Evolutionary conservation across 2,797 vertebrate genomes (phyloP), one percentile per base, ranked within the genome.

Genomic region (Lacerta bilineata): DNA sequence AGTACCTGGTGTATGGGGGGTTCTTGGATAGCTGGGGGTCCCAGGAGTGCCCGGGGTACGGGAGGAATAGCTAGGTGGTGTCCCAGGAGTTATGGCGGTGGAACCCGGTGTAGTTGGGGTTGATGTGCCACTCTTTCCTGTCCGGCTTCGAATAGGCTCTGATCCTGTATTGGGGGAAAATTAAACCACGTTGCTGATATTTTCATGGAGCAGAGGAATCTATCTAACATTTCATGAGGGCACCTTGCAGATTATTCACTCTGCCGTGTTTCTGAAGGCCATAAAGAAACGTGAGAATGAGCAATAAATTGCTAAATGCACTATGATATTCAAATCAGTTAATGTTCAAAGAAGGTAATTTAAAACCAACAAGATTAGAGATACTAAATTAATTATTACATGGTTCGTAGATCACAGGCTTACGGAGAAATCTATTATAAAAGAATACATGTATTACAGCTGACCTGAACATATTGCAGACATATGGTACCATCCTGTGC

Each of bases 41-140:
- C 97, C 97, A 64, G 99, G 99, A 91, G 98, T 98, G 91, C 98
- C 98, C 0, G 98, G 98, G 5, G 98, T 99, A 89, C 98, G 98
- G 41, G 98, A 99, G 85, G 98, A 97, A 64, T 99, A 99, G 96
- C 97, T 98, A 55, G 98, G 98, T 36, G 98, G 98, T 1, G 98
- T 98, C 50, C 98, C 98, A 59, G 98, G 98, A 1, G 98, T 99
- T 94, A 99, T 98, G 43, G 98, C 98, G 0, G 98, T 97, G 75
- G 99, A 99, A 87, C 99, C 98, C 3, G 98, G 98, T 87, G 98
- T 99, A 50, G 98, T 98, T 76, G 99, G 98, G 0, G 98, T 99
- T 88, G 98, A 98, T 89, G 98, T 97, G 17, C 98, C 98, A 87
- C 98, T 99, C 75, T 98, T 98, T 91, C 98, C 98, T 33, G 98